Evolutionary conservation across 2,888 invertebrate species (phyloP).

Genomic region (Agonopterix subpropinquella): DNA sequence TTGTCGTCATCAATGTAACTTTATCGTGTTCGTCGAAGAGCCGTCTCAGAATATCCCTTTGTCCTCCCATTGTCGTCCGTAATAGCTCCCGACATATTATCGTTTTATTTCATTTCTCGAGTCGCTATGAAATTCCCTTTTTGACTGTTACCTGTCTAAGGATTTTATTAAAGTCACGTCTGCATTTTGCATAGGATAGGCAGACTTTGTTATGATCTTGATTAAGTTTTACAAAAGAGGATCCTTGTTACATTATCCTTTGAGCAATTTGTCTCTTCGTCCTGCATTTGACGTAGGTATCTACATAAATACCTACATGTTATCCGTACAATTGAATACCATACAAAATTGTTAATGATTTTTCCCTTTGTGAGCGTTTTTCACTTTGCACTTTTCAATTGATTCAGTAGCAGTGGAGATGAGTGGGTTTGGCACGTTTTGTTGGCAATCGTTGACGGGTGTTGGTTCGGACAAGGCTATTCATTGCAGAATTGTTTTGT

Average conservation of each 20-base stretch:
- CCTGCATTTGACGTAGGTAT: neutral
- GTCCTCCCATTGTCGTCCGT: slow-evolving; percentile 57
- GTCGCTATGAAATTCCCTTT: slow-evolving; percentile 54
- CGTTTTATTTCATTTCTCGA: slow-evolving; percentile 62
- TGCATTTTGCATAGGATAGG: slow-evolving; percentile 3
- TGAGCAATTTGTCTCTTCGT: no score
- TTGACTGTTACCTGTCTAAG: slow-evolving; percentile 43
- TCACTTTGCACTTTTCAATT: slow-evolving; percentile 52
- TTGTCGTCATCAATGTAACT: slow-evolving; percentile 43
- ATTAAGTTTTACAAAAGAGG: neutral
- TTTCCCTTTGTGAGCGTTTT: slow-evolving; percentile 42
- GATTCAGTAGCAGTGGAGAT: slow-evolving; percentile 35
- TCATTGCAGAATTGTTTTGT: slow-evolving; percentile 57
- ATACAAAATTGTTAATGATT: slow-evolving; percentile 21
- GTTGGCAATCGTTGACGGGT: slow-evolving; percentile 54
- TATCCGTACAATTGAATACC: slow-evolving; percentile 2
- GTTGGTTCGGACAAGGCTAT: slow-evolving; percentile 54
- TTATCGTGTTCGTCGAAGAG: slow-evolving; percentile 45
- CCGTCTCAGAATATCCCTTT: slow-evolving; percentile 56
- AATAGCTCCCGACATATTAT: slow-evolving; percentile 57
- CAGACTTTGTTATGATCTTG: neutral
- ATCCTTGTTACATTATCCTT: neutral
- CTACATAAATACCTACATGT: neutral
- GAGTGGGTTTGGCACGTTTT: slow-evolving; percentile 68
- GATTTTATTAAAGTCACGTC: slow-evolving; percentile 35